Conservation (phyloP, 2,888 invertebrate genomes). For the Merodon equestris region DNA sequence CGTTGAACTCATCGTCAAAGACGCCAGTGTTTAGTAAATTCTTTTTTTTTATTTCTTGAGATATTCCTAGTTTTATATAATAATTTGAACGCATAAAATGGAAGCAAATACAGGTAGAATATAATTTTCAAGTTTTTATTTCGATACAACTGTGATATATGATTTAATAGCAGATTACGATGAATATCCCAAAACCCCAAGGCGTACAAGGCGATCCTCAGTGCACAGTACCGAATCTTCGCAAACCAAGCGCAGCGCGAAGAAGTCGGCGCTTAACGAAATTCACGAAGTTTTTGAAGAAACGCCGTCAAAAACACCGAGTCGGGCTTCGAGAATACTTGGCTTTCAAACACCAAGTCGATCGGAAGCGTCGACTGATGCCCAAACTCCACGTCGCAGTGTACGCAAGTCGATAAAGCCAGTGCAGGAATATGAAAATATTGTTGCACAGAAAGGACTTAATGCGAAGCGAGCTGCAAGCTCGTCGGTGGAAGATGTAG, state of each 20-base stretch:
- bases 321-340: not conserved
- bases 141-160: not conserved
- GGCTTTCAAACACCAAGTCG: constrained; percentile 40
- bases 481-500: constrained; percentile 15
- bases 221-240: not conserved
- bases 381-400: constrained; percentile 74
- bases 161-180: not conserved
- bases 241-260: constrained; percentile 2
- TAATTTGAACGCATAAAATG: constrained; percentile 15
- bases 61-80: not conserved
- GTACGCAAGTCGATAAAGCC: constrained; percentile 75
- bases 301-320: constrained; percentile 12
- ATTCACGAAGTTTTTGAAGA: not conserved
- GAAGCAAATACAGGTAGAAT: constrained; percentile 21
- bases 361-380: not conserved
- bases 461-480: constrained; percentile 10
- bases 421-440: constrained; percentile 74
- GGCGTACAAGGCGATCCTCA: constrained; percentile 15
- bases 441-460: constrained; percentile 69
- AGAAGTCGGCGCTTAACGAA: constrained; percentile 8
- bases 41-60: not conserved
- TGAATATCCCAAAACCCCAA: constrained; percentile 37
- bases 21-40: constrained; percentile 23
- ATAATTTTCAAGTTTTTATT: not conserved
- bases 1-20: constrained; percentile 19